phyloP scores from a whole-genome alignment of 2,888 invertebrate genomes.

The Agonum fuliginosum region DNA sequence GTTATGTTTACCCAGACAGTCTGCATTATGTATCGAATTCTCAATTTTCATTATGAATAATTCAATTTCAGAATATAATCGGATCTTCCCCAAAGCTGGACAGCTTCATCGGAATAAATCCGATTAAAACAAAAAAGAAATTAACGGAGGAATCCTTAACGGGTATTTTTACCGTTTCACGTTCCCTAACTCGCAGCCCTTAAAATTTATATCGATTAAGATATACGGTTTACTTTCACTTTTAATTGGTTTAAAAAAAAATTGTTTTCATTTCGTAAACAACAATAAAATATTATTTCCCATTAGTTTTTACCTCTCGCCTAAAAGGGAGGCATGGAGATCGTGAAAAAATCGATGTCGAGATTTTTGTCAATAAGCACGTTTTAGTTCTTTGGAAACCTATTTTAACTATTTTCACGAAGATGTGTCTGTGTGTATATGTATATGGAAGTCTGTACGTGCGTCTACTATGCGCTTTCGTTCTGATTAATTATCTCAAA shows the following conservation, averaged over 20 bases:
- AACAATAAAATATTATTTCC: not conserved
- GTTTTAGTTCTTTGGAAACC: too few relatives aligned
- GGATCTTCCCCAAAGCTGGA: not conserved
- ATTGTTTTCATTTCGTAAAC: not conserved
- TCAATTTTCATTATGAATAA: slow-evolving; percentile 34
- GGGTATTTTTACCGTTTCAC: not conserved
- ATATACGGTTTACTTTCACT: not conserved
- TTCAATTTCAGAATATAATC: slow-evolving; percentile 35
- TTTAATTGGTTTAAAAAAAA: slow-evolving; percentile 13
- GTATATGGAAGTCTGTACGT: too few relatives aligned
- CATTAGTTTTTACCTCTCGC: too few relatives aligned
- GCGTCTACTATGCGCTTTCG: too few relatives aligned
- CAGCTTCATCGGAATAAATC: slow-evolving; percentile 15
- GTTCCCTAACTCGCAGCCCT: not conserved
- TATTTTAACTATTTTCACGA: too few relatives aligned
- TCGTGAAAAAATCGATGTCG: too few relatives aligned
- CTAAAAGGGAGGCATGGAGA: too few relatives aligned
- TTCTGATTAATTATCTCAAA: too few relatives aligned
- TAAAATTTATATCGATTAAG: slow-evolving; percentile 25
- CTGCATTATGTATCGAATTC: slow-evolving; percentile 22
- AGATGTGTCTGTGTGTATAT: too few relatives aligned
- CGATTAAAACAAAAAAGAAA: slow-evolving; percentile 45
- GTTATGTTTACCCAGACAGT: slow-evolving; percentile 18
- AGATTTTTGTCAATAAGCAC: too few relatives aligned
- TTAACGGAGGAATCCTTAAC: not conserved